Evolutionary conservation across 2,797 vertebrate genomes (phyloP), one percentile per base, ranked within the genome.

Genomic region (Pelobates cultripes): DNA sequence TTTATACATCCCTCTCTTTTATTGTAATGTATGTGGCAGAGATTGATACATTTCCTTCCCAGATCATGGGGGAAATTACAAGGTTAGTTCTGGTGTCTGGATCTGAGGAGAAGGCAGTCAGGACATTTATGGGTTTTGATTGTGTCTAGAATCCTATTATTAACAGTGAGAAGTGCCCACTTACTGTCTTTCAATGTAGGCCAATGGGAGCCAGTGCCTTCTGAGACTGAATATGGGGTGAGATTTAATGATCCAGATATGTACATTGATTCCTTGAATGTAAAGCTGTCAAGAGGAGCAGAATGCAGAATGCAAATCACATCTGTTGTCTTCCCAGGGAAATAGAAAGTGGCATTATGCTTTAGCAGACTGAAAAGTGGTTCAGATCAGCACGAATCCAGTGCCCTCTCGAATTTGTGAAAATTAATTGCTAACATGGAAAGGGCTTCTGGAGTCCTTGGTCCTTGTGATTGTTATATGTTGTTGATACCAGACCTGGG

Each of bases 321-420:
- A 84, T 74, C 82, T 84, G 82, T 57, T 84, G 51, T 61, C 41
- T 84, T 84, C 77, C 72, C 77, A 84, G 66, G 64, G n/a, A 70
- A 43, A 43, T 51, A 41, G 74, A 70, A 73, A 75, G 55, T 70
- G 4, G 40, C 63, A 53, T 84, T 71, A 75, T 70, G 53, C 51
- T 55, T 66, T 28, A 70, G 57, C 77, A 79, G 71, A 84, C 12
- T 41, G 66, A 57, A 75, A 79, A 79, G 66, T 79, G 57, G 67
- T 8, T 45, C 47, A 64, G 40, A 75, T 43, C 72, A 79, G 66
- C 82, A 69, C 42, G 75, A 70, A 83, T 64, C 80, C 69, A 77
- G 41, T 72, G 57, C 60, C 55, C 42, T n/a, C 75, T 82, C 69
- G 64, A 70, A 70, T 74, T 64, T 78, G 70, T 77, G 75, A 70